phyloP scores from a whole-genome alignment of 2,888 invertebrate genomes.

The Heliothis peltigera region DNA sequence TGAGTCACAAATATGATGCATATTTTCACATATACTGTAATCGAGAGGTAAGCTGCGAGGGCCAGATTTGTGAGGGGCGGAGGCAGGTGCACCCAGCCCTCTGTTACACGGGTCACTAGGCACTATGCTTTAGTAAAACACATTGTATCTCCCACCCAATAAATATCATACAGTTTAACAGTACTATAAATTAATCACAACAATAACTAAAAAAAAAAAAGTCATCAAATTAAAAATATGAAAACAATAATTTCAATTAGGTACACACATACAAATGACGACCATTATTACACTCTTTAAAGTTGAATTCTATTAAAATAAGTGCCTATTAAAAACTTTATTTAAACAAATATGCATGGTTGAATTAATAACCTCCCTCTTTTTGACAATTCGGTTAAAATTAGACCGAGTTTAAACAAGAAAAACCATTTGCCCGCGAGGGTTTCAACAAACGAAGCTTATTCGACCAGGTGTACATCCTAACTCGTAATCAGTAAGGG shows the following conservation, averaged over 20 bases:
- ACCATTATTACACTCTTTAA: no score
- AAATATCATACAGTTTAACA: conserved; percentile 26
- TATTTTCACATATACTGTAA: conserved; percentile 67
- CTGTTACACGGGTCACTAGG: conserved; percentile 78
- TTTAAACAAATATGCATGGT: no score
- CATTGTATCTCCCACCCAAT: conserved; percentile 63
- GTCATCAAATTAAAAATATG: background rate
- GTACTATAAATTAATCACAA: conserved; percentile 46
- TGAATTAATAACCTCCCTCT: no score
- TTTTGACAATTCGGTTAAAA: no score
- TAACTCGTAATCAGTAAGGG: conserved; percentile 41
- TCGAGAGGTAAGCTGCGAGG: conserved; percentile 77
- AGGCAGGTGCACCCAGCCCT: conserved; percentile 86
- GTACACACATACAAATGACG: no score
- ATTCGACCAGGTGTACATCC: conserved; percentile 50
- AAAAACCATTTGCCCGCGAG: background rate
- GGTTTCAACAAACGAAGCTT: conserved; percentile 11
- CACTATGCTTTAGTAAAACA: conserved; percentile 59
- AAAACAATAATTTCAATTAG: no score
- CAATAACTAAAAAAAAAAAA: conserved; percentile 7
- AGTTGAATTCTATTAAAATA: no score
- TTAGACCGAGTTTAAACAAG: background rate
- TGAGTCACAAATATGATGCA: conserved; percentile 39
- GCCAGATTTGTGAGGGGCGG: conserved; percentile 86
- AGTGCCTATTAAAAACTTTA: no score